Evolutionary conservation across 2,113 vertebrate genomes (phyloP).

Genomic region (Grammatotria lemairii): DNA sequence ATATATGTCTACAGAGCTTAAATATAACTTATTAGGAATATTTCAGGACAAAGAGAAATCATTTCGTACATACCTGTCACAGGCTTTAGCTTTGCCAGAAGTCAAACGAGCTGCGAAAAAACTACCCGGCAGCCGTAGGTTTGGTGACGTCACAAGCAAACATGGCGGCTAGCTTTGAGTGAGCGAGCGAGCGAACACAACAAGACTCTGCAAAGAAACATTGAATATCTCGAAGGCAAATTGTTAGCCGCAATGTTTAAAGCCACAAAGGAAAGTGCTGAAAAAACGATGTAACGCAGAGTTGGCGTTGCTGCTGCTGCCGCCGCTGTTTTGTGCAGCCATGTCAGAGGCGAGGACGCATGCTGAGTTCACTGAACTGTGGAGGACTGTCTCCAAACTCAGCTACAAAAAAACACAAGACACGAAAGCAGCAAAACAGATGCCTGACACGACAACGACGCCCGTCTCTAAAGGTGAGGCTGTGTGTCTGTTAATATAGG

Average conservation of each 20-base stretch:
- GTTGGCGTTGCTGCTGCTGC: neutral
- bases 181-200: neutral
- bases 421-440: neutral
- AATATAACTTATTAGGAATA: neutral
- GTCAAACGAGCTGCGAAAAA: neutral
- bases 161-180: constrained; percentile 30
- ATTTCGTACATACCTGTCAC: neutral
- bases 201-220: neutral
- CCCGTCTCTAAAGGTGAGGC: constrained; percentile 36
- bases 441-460: neutral
- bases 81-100: no score
- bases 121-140: constrained; percentile 29
- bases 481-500: neutral
- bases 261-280: neutral
- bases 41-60: neutral
- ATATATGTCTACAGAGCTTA: neutral
- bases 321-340: neutral
- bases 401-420: neutral
- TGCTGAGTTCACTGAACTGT: constrained; percentile 15
- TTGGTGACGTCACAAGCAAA: constrained; percentile 21
- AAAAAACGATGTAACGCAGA: neutral
- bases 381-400: constrained; percentile 8
- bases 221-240: neutral
- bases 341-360: constrained; percentile 32
- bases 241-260: neutral